A percentile compares a stretch with the other conserved stretches of the same genome.
Evolutionary conservation across 1,140 invertebrate genomes (phyloP).

Genomic region (Drosophila guanche): DNA sequence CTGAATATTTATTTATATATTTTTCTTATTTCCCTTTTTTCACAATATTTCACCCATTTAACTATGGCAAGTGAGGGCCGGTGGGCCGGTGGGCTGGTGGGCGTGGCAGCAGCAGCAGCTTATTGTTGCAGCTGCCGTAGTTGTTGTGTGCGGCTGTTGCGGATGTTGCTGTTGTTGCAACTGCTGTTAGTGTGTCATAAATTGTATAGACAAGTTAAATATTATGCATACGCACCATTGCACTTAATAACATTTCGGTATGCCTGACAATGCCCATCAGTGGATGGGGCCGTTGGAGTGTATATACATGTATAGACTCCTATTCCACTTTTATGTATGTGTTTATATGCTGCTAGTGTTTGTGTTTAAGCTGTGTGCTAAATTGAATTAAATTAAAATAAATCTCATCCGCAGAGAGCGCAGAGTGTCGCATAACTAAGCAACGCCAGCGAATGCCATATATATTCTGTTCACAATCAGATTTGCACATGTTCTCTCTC

Average conservation of each 20-base stretch:
- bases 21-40: conserved; percentile 36
- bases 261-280: conserved; percentile 30
- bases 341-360: neutral
- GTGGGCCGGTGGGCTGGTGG: conserved; percentile 13
- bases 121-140: conserved; percentile 28
- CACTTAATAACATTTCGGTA: conserved; percentile 63
- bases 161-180: conserved; percentile 20
- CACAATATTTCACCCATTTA: conserved; percentile 33
- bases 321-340: neutral
- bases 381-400: conserved; percentile 73
- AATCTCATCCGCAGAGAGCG: conserved; percentile 40
- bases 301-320: neutral
- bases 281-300: neutral
- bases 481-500: conserved; percentile 34
- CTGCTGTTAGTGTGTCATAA: conserved; percentile 42
- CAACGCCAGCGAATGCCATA: conserved; percentile 23
- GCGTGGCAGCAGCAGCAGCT: conserved; percentile 14
- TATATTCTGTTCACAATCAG: conserved; percentile 31
- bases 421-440: conserved; percentile 34
- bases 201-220: conserved; percentile 66
- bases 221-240: conserved; percentile 75
- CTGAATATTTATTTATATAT: conserved; percentile 13
- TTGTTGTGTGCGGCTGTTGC: conserved; percentile 10
- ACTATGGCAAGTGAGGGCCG: conserved; percentile 23
- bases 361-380: conserved; percentile 41